Percentiles rank a stretch among this genome's conserved stretches.
phyloP scores from a whole-genome alignment of 2,113 vertebrate genomes.

The Callionymus lyra region DNA sequence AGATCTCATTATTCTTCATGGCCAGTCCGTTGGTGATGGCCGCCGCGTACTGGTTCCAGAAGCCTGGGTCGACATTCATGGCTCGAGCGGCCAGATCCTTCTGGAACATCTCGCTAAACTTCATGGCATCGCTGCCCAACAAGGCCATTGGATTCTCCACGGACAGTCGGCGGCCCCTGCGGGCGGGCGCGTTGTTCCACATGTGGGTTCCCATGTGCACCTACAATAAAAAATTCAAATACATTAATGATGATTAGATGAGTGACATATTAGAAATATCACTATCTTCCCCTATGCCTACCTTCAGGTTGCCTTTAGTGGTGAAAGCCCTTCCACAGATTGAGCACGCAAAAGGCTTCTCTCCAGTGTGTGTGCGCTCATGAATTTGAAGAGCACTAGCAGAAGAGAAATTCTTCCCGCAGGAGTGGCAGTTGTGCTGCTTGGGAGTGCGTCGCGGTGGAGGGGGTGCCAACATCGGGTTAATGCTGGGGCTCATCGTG shows the following conservation, averaged over 20 bases:
- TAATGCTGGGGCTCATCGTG: conserved; percentile 82
- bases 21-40: conserved; percentile 95
- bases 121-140: conserved; percentile 88
- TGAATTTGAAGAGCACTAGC: conserved; percentile 98
- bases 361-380: conserved; percentile 96
- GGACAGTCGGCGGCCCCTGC: conserved; percentile 89
- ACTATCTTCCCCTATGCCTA: conserved; percentile 41
- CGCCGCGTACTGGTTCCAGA: conserved; percentile 97
- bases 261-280: neutral
- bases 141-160: conserved; percentile 98
- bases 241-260: conserved; percentile 1
- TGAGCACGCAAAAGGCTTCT: conserved; percentile 97
- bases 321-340: conserved; percentile 98
- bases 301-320: conserved; percentile 99
- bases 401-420: conserved; percentile 98
- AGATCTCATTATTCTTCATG: conserved; percentile 99
- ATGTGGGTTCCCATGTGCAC: conserved; percentile 99
- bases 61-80: conserved; percentile 92
- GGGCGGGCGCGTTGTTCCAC: conserved; percentile 97
- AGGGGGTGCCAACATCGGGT: conserved; percentile 91
- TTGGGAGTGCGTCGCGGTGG: conserved; percentile 92
- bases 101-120: conserved; percentile 98
- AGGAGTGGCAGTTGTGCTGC: conserved; percentile 98
- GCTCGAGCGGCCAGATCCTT: conserved; percentile 93
- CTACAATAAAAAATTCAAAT: conserved; percentile 55